phyloP scores from a whole-genome alignment of 2,888 invertebrate genomes.

The Leptopterna dolabrata region DNA sequence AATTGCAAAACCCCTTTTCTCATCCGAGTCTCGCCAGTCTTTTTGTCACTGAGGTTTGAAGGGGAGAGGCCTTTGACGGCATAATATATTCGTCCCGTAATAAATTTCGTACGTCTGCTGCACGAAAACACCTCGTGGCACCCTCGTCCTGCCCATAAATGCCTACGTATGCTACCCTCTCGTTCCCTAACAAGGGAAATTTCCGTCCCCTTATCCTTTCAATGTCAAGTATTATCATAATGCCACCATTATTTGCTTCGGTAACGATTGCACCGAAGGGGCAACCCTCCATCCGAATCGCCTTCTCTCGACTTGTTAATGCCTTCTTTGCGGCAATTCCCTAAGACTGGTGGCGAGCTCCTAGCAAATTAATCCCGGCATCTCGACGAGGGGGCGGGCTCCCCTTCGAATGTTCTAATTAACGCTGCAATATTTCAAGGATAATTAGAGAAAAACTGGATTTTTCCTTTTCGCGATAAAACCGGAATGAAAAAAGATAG shows the following conservation, averaged over 20 bases:
- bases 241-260: constrained; percentile 43
- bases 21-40: neutral
- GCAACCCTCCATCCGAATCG: neutral
- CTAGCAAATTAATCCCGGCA: constrained; percentile 32
- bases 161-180: constrained; percentile 21
- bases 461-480: neutral
- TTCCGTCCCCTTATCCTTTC: constrained; percentile 28
- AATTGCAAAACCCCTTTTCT: constrained; percentile 23
- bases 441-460: constrained; percentile 39
- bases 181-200: constrained; percentile 32
- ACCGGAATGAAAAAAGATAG: neutral
- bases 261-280: constrained; percentile 40
- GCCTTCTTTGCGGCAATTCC: constrained; percentile 37
- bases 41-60: neutral
- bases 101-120: constrained; percentile 35
- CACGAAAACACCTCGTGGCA: constrained; percentile 26
- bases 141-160: neutral
- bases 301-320: constrained; percentile 41
- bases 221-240: constrained; percentile 48
- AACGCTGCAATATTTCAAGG: constrained; percentile 46
- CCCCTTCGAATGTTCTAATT: constrained; percentile 38
- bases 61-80: neutral
- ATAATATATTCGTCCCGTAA: constrained; percentile 36
- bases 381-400: neutral
- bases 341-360: constrained; percentile 3